Percentiles rank a stretch among this genome's conserved stretches.
Conservation (phyloP, 2,113 vertebrate species). For the Gymnogyps californianus region DNA sequence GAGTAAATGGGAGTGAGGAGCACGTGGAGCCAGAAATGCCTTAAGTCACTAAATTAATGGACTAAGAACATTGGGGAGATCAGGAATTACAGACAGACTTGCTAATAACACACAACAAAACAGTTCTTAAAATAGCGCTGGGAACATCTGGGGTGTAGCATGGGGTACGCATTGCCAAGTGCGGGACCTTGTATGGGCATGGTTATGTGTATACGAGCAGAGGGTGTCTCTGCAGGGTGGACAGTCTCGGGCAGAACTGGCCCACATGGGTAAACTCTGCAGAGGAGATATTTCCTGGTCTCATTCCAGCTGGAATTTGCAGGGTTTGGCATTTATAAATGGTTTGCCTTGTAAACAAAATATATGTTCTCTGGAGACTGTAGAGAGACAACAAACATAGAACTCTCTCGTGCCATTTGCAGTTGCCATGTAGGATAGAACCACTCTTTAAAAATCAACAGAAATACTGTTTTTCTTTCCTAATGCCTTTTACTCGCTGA, state of each 20-base stretch:
- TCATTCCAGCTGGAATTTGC: conserved; percentile 28
- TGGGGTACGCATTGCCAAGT: neutral
- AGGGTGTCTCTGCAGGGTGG: neutral
- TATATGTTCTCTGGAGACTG: conserved; percentile 22
- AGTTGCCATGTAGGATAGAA: neutral
- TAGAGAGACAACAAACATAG: conserved; percentile 19
- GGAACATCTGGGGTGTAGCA: neutral
- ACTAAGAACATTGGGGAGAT: neutral
- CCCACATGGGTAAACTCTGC: neutral
- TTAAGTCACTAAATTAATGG: neutral
- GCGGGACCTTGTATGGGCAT: rapidly evolving
- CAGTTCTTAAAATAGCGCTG: neutral
- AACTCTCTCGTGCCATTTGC: conserved; percentile 18
- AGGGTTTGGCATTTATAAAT: conserved; percentile 36
- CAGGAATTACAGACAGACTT: neutral
- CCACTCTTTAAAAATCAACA: neutral
- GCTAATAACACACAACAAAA: neutral
- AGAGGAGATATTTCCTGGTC: conserved; percentile 6
- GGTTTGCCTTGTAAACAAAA: conserved; percentile 48
- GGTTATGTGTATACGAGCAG: neutral
- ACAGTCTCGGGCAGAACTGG: neutral
- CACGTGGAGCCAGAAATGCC: neutral
- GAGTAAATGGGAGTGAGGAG: neutral
- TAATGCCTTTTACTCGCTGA: neutral
- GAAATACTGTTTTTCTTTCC: neutral